These are phyloP conservation scores for Neomorphus geoffroyi DNA, from an alignment of 2,797 vertebrate species.

Conservation along the genomic window DNA sequence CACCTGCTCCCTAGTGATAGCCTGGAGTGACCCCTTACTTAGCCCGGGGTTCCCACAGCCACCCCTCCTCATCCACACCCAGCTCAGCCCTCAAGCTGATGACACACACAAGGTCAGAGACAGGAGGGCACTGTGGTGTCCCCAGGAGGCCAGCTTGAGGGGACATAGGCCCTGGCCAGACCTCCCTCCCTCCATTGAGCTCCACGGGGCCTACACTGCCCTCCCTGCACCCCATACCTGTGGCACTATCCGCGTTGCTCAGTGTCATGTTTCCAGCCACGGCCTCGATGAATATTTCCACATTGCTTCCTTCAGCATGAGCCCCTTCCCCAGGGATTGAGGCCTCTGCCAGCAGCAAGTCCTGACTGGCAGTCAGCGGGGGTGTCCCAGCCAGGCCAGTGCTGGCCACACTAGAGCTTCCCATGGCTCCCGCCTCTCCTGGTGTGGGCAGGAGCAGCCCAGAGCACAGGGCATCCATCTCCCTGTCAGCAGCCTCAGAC, in stretches of 20 bases:
- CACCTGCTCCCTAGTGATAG: background rate
- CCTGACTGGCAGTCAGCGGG: slow-evolving; percentile 15
- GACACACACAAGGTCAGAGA: background rate
- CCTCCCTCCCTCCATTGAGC: background rate
- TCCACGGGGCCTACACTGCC: background rate
- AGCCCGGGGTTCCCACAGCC: background rate
- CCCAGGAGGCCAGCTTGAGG: background rate
- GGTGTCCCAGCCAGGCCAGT: background rate
- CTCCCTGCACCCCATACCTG: slow-evolving; percentile 60
- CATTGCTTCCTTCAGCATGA: slow-evolving; percentile 21
- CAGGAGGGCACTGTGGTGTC: rapidly evolving
- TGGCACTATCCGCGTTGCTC: slow-evolving; percentile 33
- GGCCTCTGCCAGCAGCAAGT: slow-evolving; percentile 71
- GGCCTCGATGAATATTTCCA: slow-evolving; percentile 79
- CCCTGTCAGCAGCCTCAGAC: background rate
- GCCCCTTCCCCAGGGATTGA: slow-evolving; percentile 61
- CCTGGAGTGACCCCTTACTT: rapidly evolving
- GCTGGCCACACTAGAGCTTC: background rate
- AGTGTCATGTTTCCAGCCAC: slow-evolving; percentile 68
- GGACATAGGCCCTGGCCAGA: background rate
- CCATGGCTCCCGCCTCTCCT: background rate
- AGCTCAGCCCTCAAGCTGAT: background rate
- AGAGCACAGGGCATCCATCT: slow-evolving; percentile 73
- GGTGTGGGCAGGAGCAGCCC: slow-evolving; percentile 61
- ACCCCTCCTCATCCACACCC: background rate